These are phyloP conservation scores for Sturnus vulgaris DNA, from an alignment of 2,113 vertebrate genomes.

Conservation along the genomic window DNA sequence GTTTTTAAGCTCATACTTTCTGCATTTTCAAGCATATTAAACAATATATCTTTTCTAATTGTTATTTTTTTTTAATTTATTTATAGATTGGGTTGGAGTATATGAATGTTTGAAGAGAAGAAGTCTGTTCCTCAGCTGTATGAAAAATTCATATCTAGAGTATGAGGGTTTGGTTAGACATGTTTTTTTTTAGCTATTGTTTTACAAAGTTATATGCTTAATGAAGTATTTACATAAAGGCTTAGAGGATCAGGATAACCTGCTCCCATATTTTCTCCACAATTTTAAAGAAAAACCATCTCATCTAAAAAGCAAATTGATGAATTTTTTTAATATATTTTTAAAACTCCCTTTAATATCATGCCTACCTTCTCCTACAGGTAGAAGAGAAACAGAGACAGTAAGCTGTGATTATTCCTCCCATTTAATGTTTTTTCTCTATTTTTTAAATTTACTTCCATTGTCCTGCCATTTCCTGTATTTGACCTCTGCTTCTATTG, in stretches of 20 bases:
- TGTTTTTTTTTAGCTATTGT: fast-evolving
- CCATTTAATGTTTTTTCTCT: background rate
- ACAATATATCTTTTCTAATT: background rate
- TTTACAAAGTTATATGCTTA: background rate
- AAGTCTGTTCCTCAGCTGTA: background rate
- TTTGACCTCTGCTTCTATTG: background rate
- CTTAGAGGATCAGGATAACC: background rate
- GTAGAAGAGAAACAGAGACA: background rate
- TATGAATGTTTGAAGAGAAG: background rate
- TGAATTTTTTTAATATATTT: background rate
- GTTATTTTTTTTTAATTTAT: background rate
- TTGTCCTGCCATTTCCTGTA: background rate
- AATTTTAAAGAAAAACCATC: background rate
- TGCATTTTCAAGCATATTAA: background rate
- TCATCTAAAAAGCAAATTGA: background rate
- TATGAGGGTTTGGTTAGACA: background rate
- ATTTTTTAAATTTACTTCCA: background rate
- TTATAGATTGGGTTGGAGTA: background rate
- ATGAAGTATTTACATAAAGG: background rate
- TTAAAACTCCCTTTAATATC: background rate
- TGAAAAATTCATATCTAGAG: background rate
- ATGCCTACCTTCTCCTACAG: background rate
- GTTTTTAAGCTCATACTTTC: background rate
- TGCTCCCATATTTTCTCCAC: background rate
- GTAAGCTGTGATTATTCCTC: background rate